Conservation (phyloP, 1,140 invertebrate genomes). For the Sycophila sp. region DNA sequence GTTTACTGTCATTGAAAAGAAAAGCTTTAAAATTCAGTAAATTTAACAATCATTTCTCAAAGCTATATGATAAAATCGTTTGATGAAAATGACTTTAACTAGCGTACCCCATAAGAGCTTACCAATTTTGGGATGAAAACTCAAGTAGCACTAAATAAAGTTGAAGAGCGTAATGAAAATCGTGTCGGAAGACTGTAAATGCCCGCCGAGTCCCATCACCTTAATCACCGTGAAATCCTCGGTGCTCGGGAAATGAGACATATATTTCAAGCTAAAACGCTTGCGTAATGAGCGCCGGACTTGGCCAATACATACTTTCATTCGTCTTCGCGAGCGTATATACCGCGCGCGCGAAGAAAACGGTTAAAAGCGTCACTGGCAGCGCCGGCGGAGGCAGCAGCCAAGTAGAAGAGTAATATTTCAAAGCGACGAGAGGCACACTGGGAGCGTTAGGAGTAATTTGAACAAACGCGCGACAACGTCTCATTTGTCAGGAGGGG, state of each 20-base stretch:
- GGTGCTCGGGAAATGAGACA: not conserved
- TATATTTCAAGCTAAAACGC: not conserved
- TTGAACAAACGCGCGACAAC: constrained; percentile 65
- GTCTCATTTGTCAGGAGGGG: constrained; percentile 63
- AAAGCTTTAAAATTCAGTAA: no score
- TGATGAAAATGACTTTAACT: no score
- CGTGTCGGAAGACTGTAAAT: no score
- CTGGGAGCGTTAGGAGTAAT: constrained; percentile 58
- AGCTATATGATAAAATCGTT: no score
- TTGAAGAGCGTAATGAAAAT: no score
- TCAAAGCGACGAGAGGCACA: constrained; percentile 55
- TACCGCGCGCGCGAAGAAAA: not conserved
- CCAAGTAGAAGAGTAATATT: constrained; percentile 52
- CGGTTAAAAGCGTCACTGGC: constrained; percentile 6
- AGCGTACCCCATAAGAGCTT: no score
- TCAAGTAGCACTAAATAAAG: no score
- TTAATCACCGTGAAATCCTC: constrained; percentile 25
- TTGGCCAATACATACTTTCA: not conserved
- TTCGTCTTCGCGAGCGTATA: not conserved
- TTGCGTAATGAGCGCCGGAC: constrained; percentile 7
- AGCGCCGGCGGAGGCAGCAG: constrained; percentile 9
- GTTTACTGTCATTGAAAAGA: no score
- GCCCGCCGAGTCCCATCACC: not conserved
- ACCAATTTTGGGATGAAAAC: no score
- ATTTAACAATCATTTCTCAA: no score